Base-by-base conservation (phyloP, 2,888 invertebrate genomes). In the Cheiracanthium punctorium region DNA sequence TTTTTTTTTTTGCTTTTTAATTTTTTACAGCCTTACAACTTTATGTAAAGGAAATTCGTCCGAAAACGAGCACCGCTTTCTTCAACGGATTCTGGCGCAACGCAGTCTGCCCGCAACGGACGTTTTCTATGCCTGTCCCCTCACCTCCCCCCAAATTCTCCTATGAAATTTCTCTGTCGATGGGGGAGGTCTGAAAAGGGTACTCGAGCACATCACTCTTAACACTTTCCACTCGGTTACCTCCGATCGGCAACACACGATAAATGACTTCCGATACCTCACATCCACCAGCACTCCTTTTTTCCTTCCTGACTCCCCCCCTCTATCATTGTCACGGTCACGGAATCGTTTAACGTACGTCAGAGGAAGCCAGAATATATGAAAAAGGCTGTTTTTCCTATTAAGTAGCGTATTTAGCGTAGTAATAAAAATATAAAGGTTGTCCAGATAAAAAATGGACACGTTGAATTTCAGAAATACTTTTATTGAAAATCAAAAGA, bases 121-220 rank as follows among this genome's bases (percentile, higher is more conserved):
- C 37, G 37, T 37, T 24, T 58, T 58, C 24, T n/a, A 58, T n/a
- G 7, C 48, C 48, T 17, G n/a, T 2, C 48, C 48, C 17, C 29
- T 33, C 30, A 69, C 24, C 1, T 24, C 29, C 17, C 17, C 37
- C n/a, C n/a, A n/a, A n/a, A n/a, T n/a, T n/a, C 14, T 14, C 17
- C 37, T 37, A 37, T 37, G 5, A 8, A 37, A 8, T 12, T 58
- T 24, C 58, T 24, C 17, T 17, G 5, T 58, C 24, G 7, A 58
- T 58, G 58, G 58, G n/a, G 17, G 48, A 33, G 70, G n/a, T n/a
- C 48, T 69, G 70, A 33, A 64, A 69, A 20, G 28, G 33, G 33
- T 48, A 81, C 81, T 81, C 80, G 81, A 81, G 81, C 81, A 52
- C 12, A 81, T 48, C 74, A 37, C 71, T 69, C 74, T 81, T 73